These are phyloP conservation scores for Petrosia ficiformis DNA, from an alignment of 37 sponge, comb jelly and placozoan genomes.

Conservation along the genomic window DNA sequence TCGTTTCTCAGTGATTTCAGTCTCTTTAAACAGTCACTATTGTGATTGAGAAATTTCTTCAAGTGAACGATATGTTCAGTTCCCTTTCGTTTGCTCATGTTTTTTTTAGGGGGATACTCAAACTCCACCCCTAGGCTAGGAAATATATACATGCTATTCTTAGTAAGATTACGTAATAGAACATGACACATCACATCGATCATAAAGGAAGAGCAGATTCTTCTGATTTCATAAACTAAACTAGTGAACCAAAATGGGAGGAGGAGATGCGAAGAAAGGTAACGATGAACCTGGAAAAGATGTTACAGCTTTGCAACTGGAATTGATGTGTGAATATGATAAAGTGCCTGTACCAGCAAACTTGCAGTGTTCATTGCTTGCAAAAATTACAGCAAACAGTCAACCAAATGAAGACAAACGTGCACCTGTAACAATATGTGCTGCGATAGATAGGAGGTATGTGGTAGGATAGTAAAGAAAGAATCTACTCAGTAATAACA, in stretches of 20 bases:
- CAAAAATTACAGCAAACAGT: slow-evolving; percentile 42
- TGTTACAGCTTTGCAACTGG: slow-evolving; percentile 27
- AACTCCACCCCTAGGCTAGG: too few relatives aligned
- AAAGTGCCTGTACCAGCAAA: slow-evolving; percentile 25
- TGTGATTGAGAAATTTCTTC: slow-evolving; percentile 77
- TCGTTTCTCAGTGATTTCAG: slow-evolving; percentile 66
- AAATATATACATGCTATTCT: too few relatives aligned
- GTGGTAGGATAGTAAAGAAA: slow-evolving; percentile 1
- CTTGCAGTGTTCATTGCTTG: slow-evolving; percentile 60
- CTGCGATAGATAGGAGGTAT: slow-evolving; percentile 90
- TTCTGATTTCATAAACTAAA: not conserved
- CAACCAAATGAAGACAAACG: slow-evolving; percentile 64
- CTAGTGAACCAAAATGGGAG: slow-evolving; percentile 34
- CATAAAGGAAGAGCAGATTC: too few relatives aligned
- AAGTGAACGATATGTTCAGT: slow-evolving; percentile 43
- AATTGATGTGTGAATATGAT: slow-evolving; percentile 58
- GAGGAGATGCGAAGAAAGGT: slow-evolving; percentile 28
- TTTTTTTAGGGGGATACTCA: too few relatives aligned
- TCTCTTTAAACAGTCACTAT: slow-evolving; percentile 64
- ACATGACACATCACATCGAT: too few relatives aligned
- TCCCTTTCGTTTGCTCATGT: too few relatives aligned
- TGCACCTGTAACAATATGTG: slow-evolving; percentile 88
- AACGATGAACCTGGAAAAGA: not conserved
- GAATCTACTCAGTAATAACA: too few relatives aligned
- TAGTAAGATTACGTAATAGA: too few relatives aligned